These are phyloP conservation scores for Hylia prasina DNA, from an alignment of 2,113 vertebrate species.

Conservation along the genomic window DNA sequence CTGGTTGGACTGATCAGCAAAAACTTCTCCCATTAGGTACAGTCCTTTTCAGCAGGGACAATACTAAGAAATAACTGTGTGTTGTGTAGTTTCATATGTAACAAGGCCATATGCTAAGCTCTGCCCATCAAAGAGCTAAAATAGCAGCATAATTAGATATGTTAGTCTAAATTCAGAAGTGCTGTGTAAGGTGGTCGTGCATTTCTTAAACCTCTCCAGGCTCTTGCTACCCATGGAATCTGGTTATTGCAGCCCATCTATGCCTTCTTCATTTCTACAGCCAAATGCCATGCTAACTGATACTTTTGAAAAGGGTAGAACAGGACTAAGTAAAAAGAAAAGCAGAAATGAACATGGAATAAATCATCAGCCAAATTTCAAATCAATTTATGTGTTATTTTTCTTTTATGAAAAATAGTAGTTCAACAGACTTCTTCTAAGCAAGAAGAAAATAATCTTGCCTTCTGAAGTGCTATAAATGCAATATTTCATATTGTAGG, in stretches of 20 bases:
- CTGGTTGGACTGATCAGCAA: background rate
- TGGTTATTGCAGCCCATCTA: background rate
- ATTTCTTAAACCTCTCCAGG: background rate
- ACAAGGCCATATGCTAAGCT: background rate
- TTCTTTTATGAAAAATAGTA: background rate
- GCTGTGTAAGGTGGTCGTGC: background rate
- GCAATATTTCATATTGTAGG: background rate
- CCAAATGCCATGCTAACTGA: background rate
- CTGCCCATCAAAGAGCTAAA: background rate
- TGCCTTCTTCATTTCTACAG: background rate
- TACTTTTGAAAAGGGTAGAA: background rate
- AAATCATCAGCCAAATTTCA: background rate
- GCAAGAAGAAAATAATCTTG: background rate
- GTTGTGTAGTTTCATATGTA: background rate
- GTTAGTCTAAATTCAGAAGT: slow-evolving; percentile 32
- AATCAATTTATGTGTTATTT: background rate
- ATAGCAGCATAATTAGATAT: background rate
- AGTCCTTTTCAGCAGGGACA: background rate
- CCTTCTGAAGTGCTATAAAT: background rate
- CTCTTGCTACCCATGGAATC: background rate
- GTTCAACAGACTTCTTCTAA: background rate
- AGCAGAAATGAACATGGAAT: background rate
- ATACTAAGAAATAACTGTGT: background rate
- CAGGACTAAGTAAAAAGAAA: background rate
- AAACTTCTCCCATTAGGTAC: background rate